Evolutionary conservation across 2,113 vertebrate genomes (phyloP).

Genomic region (Nycticorax nycticorax): DNA sequence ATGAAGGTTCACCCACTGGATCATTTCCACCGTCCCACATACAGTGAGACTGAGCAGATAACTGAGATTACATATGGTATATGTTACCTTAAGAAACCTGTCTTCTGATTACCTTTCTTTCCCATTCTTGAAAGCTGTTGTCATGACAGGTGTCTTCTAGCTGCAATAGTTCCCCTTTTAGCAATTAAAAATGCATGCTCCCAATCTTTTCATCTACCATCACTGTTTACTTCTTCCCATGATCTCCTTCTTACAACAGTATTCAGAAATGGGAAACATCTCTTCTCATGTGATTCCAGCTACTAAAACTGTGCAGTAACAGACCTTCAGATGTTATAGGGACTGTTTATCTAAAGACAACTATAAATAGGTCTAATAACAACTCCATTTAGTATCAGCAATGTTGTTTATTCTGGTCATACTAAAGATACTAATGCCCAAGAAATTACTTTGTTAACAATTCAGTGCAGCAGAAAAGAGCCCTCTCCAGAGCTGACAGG

Average conservation of each 20-base stretch:
- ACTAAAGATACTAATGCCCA: not conserved
- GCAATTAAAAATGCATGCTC: not conserved
- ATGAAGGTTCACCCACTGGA: not conserved
- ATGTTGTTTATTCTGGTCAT: not conserved
- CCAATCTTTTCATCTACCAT: not conserved
- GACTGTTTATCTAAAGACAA: not conserved
- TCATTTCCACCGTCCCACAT: not conserved
- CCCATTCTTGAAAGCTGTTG: not conserved
- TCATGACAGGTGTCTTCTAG: not conserved
- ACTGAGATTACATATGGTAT: not conserved
- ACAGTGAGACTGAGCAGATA: not conserved
- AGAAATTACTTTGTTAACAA: not conserved
- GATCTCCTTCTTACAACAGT: not conserved
- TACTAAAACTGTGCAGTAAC: not conserved
- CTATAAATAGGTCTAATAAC: not conserved
- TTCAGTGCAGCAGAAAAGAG: not conserved
- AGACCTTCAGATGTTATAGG: not conserved
- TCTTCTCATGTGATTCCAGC: not conserved
- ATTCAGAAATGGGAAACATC: not conserved
- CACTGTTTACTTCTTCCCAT: not conserved
- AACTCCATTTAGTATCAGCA: not conserved
- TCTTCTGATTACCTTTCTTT: not conserved
- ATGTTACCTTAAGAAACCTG: not conserved
- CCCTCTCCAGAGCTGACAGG: not conserved
- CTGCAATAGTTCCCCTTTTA: not conserved